phyloP scores from a whole-genome alignment of 2,888 invertebrate genomes.

The Hylaea fasciaria region DNA sequence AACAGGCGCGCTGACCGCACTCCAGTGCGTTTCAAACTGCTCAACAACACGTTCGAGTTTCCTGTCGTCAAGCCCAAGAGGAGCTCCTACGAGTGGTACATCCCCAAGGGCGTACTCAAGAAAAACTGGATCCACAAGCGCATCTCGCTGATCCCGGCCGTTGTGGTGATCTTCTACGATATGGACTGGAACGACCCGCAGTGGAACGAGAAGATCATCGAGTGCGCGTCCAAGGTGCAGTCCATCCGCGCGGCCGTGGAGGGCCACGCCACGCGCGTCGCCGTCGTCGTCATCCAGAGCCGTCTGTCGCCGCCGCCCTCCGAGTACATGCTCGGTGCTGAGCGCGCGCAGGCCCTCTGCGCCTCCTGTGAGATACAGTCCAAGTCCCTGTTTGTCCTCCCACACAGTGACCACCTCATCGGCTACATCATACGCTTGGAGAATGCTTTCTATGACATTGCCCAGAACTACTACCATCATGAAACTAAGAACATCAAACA shows the following conservation, averaged over 20 bases:
- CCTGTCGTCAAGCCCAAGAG: constrained; percentile 94
- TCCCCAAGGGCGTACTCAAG: constrained; percentile 97
- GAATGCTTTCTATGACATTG: constrained; percentile 96
- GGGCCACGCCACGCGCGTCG: constrained; percentile 90
- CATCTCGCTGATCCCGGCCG: constrained; percentile 94
- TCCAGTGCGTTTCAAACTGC: constrained; percentile 92
- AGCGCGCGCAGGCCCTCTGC: constrained; percentile 95
- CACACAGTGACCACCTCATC: constrained; percentile 94
- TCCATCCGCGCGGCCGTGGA: constrained; percentile 90
- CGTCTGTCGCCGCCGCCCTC: constrained; percentile 90
- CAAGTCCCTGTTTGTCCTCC: constrained; percentile 96
- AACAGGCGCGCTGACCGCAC: constrained; percentile 92
- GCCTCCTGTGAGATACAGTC: constrained; percentile 96
- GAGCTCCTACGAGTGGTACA: constrained; percentile 97
- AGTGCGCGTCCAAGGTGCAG: constrained; percentile 96
- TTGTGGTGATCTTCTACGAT: constrained; percentile 97
- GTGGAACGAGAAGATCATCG: constrained; percentile 98
- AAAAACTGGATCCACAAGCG: constrained; percentile 98
- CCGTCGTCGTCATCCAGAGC: constrained; percentile 96
- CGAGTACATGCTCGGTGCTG: constrained; percentile 94
- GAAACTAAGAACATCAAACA: constrained; percentile 94
- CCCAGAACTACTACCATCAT: constrained; percentile 96
- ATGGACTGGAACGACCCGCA: constrained; percentile 98
- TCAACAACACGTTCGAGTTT: constrained; percentile 93
- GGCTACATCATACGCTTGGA: constrained; percentile 92